Evolutionary conservation across 2,888 invertebrate species (phyloP).

Genomic region (Gnatocerus cornutus): DNA sequence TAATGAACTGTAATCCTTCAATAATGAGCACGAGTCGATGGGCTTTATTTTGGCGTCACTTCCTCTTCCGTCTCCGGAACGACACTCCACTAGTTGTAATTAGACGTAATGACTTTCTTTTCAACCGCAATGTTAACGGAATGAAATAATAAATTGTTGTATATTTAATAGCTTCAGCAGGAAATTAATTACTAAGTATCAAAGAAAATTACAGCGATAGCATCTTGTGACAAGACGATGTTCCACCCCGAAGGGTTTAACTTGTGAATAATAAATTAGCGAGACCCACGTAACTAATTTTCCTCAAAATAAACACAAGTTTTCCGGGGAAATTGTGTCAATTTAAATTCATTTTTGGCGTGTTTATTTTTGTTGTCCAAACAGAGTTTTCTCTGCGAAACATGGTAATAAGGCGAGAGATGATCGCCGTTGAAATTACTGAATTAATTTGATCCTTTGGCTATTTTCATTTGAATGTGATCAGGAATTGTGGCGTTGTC

Average conservation of each 20-base stretch:
- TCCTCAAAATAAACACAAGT: conserved; percentile 36
- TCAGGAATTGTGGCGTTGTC: conserved; percentile 51
- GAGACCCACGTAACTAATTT: conserved; percentile 39
- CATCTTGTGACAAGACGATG: conserved; percentile 41
- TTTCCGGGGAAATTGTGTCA: conserved; percentile 33
- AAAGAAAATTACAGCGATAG: conserved; percentile 43
- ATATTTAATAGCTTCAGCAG: conserved; percentile 35
- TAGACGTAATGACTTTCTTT: conserved; percentile 46
- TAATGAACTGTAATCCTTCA: conserved; percentile 69
- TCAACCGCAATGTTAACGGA: conserved; percentile 17
- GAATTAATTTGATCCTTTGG: background rate
- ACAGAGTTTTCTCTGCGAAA: conserved; percentile 8
- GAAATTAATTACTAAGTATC: conserved; percentile 46
- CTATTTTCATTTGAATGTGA: background rate
- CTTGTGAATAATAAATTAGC: conserved; percentile 44
- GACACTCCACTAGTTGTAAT: conserved; percentile 55
- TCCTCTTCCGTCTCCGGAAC: conserved; percentile 35
- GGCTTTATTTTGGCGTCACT: conserved; percentile 58
- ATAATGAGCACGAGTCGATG: conserved; percentile 67
- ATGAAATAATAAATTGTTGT: conserved; percentile 40
- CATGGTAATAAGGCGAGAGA: conserved; percentile 1
- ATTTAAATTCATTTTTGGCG: conserved; percentile 37
- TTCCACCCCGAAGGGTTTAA: conserved; percentile 32
- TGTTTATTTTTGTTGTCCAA: conserved; percentile 30
- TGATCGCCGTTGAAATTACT: conserved; percentile 11